Evolutionary conservation across 2,797 vertebrate species (phyloP), one percentile per base, ranked within the genome.

Genomic region (Myotis pilosus): DNA sequence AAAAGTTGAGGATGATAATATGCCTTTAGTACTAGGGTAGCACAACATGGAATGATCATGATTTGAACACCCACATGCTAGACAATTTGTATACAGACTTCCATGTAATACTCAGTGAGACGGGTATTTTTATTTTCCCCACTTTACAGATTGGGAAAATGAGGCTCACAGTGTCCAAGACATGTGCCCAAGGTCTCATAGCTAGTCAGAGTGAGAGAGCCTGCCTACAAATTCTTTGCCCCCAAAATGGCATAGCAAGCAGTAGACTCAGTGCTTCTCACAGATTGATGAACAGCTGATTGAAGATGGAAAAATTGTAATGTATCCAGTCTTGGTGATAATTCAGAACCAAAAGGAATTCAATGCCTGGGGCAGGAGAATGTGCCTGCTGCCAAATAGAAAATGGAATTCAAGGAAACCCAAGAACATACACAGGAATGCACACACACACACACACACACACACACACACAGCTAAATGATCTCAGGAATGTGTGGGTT

Each of bases 241-340:
- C 3, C 9, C 7, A 64, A 81, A 53, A 51, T 4, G 25, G n/a
- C 11, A 23, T 2, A 41, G 76, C n/a, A 51, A 49, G 41, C 33
- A 22, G 41, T 36, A 41, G 30, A 16, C 81, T 68, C 44, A 3
- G 41, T 7, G 17, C 4, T 74, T 79, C 23, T 12, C 17, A 72
- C 17, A 53, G n/a, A 78, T 1, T 17, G 11, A 30, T 0, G 0
- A 36, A 19, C 28, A 1, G 1, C n/a, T 30, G 36, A 41, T 0
- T 33, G 28, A 51, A 92, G 25, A 44, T 0, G 38, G 15, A 75
- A 92, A 88, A 44, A 76, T 0, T n/a, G 8, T 25, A 49, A 66
- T 3, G 33, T 2, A 11, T 55, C 62, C 64, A 44, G 22, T 41
- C 19, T 79, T 62, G 30, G 47, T 62, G n/a, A 79, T 20, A 84